Base-by-base conservation (phyloP, 1,140 invertebrate genomes). In the Penaeus vannamei region DNA sequence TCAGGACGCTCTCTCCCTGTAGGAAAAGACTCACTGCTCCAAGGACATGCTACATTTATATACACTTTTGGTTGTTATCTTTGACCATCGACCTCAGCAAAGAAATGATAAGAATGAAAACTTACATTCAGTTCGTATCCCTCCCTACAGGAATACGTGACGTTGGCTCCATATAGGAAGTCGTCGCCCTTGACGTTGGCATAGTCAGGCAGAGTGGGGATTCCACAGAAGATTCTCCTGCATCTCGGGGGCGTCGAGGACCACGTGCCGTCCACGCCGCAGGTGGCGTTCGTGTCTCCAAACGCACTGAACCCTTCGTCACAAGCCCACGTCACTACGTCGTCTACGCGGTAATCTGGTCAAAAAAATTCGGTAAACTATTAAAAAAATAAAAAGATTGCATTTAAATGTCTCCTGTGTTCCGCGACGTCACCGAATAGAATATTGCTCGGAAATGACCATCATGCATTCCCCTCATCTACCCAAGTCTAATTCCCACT, bases 231-330 rank as follows among this genome's bases (percentile, higher is more conserved):
- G 17, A 92, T 92, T 29, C 92, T 82, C 14, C 89, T 85, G 85
- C 93, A 94, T 12, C 84, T 81, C 20, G 93, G 93, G 17, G 89
- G 86, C 26, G 81, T 14, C 69, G 87, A 91, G 46, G 89, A 91
- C 93, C 93, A 93, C 26, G 66, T 90, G 14, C 93, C 92, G 79
- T 92, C 91, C 1, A 90, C 80, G 59, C 90, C 77, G 91, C 93
- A 94, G 1, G 79, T 87, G 17, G 92, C 62, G 14, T 69, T 61
- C 1, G 83, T 77, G 2, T 83, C 83, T 0, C 93, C 93, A 22
- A 90, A 69, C 19, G 93, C 42, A 20, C 91, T 81, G 90, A 92
- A 93, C 3, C 93, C 93, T 36, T 90, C 79, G 20, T 91, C 79
- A 81, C 92, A 92, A 4, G 20, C 62, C 83, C 88, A 92, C 4